A percentile compares a stretch with the other conserved stretches of the same genome.
These are phyloP conservation scores for Leptosomus discolor DNA, from an alignment of 2,113 vertebrate genomes.

Conservation along the genomic window DNA sequence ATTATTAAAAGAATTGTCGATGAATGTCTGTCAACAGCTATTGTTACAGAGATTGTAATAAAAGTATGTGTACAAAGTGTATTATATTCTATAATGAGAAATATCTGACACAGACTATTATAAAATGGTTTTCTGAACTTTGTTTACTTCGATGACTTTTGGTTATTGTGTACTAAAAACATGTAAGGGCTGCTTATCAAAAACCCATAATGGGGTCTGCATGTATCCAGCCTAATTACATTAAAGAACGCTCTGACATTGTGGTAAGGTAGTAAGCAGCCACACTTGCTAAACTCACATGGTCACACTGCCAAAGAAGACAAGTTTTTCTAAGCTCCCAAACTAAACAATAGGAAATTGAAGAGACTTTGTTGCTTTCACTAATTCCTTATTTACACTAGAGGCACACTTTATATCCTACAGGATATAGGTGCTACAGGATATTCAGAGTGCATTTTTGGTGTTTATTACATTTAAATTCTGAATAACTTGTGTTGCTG, in stretches of 20 bases:
- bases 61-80: not conserved
- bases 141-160: no score
- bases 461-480: not conserved
- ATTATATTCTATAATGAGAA: not conserved
- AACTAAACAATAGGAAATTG: not conserved
- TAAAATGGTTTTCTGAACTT: not conserved
- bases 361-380: not conserved
- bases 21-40: not conserved
- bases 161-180: not conserved
- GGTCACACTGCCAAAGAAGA: not conserved
- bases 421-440: not conserved
- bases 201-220: not conserved
- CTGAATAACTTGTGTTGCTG: not conserved
- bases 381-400: not conserved
- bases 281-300: not conserved
- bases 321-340: not conserved
- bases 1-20: not conserved
- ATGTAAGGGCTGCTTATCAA: not conserved
- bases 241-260: not conserved
- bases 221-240: not conserved
- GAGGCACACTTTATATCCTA: not conserved
- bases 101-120: not conserved
- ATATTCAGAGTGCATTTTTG: not conserved
- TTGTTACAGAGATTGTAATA: not conserved
- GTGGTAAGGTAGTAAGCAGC: not conserved